Evolutionary conservation across 2,113 vertebrate genomes (phyloP), one percentile per base, ranked within the genome.

Genomic region (Thunnus maccoyii): DNA sequence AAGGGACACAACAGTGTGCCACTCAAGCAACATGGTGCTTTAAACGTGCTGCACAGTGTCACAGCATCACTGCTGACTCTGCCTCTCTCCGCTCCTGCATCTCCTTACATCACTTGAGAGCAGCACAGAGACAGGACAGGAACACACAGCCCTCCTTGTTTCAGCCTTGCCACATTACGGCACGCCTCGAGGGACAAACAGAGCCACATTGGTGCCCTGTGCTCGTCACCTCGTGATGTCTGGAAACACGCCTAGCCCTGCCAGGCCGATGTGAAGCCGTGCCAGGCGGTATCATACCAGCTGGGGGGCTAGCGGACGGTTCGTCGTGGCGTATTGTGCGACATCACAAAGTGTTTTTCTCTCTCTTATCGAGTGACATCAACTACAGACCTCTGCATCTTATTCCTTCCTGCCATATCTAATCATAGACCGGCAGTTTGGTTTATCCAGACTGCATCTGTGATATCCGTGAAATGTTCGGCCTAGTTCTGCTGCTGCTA

Each of bases 101-200:
- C 73, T 78, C 20, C 62, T 80, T 46, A 52, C 84, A 83, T 83
- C 86, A 63, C 66, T 14, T 17, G 50, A 48, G 86, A 86, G 82
- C 73, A 25, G 76, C 50, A 2, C 58, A 27, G 85, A 74, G 88
- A 86, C 90, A 5, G 82, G 61, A 63, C 79, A 46, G 27, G 32
- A 54, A 13, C 78, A 90, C 87, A 89, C 84, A 88, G 72, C 4
- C 18, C 66, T 78, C 63, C 72, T 86, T 89, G 83, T 91, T 55
- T 30, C 54, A 50, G 79, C 70, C 63, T 30, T 12, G 16, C 62
- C n/a, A n/a, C 10, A 46, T 54, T 58, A 51, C 48, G 12, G 64
- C 58, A 50, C 9, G 58, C 76, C 90, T 74, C 20, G 0, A 27
- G 66, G 72, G 67, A 46, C 64, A 60, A 76, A 75, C 55, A 50